Percentiles rank a stretch among this genome's conserved stretches.
These are phyloP conservation scores for Lycaon pictus DNA, from an alignment of 2,113 vertebrate species.

Conservation along the genomic window DNA sequence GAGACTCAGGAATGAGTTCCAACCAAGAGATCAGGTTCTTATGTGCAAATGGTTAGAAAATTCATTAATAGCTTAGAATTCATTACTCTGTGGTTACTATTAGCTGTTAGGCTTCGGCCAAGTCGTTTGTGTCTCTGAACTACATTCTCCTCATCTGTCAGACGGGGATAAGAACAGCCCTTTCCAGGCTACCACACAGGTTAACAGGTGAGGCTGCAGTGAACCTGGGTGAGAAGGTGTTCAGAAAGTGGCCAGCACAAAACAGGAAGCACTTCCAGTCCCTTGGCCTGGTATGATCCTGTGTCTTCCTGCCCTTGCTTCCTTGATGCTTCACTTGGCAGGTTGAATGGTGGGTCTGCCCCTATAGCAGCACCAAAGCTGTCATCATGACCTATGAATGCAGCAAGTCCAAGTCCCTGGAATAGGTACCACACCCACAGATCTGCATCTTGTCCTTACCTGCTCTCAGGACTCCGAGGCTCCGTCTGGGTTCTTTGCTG, in stretches of 20 bases:
- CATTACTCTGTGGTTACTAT: not conserved
- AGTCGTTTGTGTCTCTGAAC: not conserved
- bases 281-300: no score
- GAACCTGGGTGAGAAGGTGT: not conserved
- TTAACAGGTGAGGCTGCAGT: not conserved
- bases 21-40: not conserved
- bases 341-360: not conserved
- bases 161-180: not conserved
- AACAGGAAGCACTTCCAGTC: not conserved
- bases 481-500: not conserved
- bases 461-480: not conserved
- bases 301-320: not conserved
- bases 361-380: not conserved
- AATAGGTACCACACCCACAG: not conserved
- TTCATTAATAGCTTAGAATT: slow-evolving; percentile 53
- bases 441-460: not conserved
- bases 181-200: not conserved
- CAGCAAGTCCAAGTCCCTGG: not conserved
- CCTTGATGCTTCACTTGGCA: not conserved
- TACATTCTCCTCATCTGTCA: slow-evolving; percentile 29
- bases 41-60: not conserved
- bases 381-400: not conserved
- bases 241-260: no score
- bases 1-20: not conserved
- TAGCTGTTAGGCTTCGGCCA: slow-evolving; percentile 49